Percentiles rank a stretch among this genome's conserved stretches.
Evolutionary conservation across 1,140 invertebrate genomes (phyloP).

Genomic region (Caenorhabditis briggsae): DNA sequence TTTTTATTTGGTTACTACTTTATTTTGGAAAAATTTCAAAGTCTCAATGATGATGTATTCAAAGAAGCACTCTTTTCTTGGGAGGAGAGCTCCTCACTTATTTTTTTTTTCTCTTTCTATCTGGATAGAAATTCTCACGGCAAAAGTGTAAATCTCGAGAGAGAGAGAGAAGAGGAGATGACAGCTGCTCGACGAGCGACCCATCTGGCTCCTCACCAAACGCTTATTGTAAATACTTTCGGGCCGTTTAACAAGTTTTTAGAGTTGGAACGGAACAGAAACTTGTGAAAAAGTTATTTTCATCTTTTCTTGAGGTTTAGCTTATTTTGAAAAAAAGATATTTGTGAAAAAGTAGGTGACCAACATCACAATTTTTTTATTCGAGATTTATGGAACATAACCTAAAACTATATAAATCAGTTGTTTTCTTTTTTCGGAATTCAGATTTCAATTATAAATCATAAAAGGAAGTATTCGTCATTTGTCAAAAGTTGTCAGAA

Average conservation of each 20-base stretch:
- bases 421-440: no score
- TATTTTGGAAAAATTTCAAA: constrained; percentile 14
- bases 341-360: no score
- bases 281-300: background rate
- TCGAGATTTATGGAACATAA: no score
- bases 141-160: constrained; percentile 50
- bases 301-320: no score
- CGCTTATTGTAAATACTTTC: constrained; percentile 28
- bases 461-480: no score
- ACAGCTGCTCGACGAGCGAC: constrained; percentile 39
- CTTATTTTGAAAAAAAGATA: no score
- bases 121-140: background rate
- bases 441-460: no score
- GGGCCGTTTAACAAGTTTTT: constrained; percentile 10
- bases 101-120: background rate
- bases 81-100: no score
- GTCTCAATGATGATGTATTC: constrained; percentile 21
- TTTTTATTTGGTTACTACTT: constrained; percentile 1
- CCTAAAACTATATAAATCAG: no score
- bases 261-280: background rate
- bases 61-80: background rate
- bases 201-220: constrained; percentile 8
- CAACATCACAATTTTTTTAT: no score
- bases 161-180: constrained; percentile 24
- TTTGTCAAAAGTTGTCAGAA: no score